A percentile compares a stretch with the other conserved stretches of the same genome.
These are phyloP conservation scores for Oxytorus armatus DNA, from an alignment of 2,888 invertebrate genomes.

Conservation along the genomic window DNA sequence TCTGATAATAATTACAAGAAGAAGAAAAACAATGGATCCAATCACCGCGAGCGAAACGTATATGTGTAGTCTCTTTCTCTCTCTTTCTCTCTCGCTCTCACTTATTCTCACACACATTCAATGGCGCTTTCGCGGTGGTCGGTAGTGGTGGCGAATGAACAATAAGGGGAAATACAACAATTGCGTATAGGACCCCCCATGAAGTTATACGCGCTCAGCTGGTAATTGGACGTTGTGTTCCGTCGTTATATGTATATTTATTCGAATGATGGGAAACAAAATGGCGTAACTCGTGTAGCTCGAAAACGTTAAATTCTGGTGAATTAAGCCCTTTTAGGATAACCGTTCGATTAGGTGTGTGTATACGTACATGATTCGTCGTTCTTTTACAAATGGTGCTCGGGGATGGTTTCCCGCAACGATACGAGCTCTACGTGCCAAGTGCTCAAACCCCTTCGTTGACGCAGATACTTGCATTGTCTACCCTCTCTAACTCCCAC, in stretches of 20 bases:
- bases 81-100: slow-evolving; percentile 17
- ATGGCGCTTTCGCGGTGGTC: slow-evolving; percentile 59
- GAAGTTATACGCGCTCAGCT: slow-evolving; percentile 81
- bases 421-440: slow-evolving; percentile 81
- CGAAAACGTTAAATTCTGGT: not conserved
- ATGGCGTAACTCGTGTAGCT: not conserved
- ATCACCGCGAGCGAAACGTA: slow-evolving; percentile 75
- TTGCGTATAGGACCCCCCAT: slow-evolving; percentile 84
- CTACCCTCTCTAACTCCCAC: slow-evolving; percentile 55
- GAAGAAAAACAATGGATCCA: slow-evolving; percentile 81
- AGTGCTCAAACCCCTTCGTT: slow-evolving; percentile 81
- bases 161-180: slow-evolving; percentile 82
- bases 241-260: slow-evolving; percentile 1
- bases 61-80: slow-evolving; percentile 10
- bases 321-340: not conserved
- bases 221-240: slow-evolving; percentile 82
- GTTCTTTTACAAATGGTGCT: slow-evolving; percentile 15
- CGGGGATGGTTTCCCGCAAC: slow-evolving; percentile 10
- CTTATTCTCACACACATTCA: slow-evolving; percentile 9
- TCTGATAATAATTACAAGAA: slow-evolving; percentile 79
- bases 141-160: slow-evolving; percentile 73
- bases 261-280: not conserved
- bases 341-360: not conserved
- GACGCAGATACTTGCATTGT: slow-evolving; percentile 80
- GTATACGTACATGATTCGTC: not conserved